Evolutionary conservation across 2,797 vertebrate genomes (phyloP), one percentile per base, ranked within the genome.

Genomic region (Argyrosomus regius): DNA sequence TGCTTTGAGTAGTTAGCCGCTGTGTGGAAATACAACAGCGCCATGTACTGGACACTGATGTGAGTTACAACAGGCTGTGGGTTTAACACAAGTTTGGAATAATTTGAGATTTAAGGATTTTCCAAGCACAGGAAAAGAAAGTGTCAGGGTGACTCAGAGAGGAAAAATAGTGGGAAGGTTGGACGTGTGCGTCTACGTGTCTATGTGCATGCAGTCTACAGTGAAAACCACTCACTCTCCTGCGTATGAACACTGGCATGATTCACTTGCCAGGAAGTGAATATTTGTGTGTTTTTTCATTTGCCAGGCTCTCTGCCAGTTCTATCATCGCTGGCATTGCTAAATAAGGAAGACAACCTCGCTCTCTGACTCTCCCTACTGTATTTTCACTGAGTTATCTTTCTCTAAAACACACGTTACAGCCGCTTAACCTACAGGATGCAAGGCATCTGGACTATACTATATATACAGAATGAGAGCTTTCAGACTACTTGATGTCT

Each of bases 271-370:
- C 20, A 0, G 17, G 10, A 64, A 49, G 11, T 16, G 50, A 68
- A 71, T 79, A 68, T 49, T 43, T 59, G 35, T 56, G 10, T 58
- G 78, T 24, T 20, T 18, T 26, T 17, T 57, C 0, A 18, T 80
- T 84, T 75, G 75, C 65, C 73, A 65, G 82, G 80, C 81, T 77
- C 41, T 24, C 45, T 35, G 71, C 83, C 86, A 84, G 59, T 52
- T 68, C 22, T 50, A 35, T 20, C 26, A n/a, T 6, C 7, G 22
- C 66, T 14, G 20, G 75, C 22, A 49, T 78, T n/a, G 10, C 85
- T 87, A 87, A 82, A 90, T 87, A 89, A 89, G 85, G 89, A 82
- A 68, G 28, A 24, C 59, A 54, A 53, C 45, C 24, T 65, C 63
- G 39, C 11, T 66, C 9, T 50, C n/a, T 48, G 52, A 24, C n/a